Percentiles rank a stretch among this genome's conserved stretches.
These are phyloP conservation scores for Stichopus chloronotus DNA, from an alignment of 35 echinoderm and acorn worm species.

Conservation along the genomic window DNA sequence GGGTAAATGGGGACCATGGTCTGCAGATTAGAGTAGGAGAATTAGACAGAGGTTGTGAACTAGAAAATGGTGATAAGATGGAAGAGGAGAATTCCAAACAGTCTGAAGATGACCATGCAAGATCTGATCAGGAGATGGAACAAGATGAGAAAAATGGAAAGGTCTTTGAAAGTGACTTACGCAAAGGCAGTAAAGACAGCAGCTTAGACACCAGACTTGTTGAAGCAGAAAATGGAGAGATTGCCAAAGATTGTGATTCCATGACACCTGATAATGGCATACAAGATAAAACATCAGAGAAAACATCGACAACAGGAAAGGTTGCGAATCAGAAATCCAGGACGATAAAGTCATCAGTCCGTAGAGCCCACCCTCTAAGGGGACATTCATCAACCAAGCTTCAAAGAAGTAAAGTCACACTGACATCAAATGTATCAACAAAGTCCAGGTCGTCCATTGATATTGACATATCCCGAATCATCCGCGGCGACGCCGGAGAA, in stretches of 20 bases:
- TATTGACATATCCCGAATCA: constrained; percentile 31
- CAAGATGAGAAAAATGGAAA: too few relatives aligned
- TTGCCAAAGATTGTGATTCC: neutral
- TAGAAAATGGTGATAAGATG: neutral
- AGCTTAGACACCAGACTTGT: neutral
- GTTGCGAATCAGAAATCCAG: neutral
- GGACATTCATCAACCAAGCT: neutral
- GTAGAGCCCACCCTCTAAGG: neutral
- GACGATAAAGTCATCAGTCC: neutral
- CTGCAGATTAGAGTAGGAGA: too few relatives aligned
- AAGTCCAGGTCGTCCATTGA: constrained; percentile 32
- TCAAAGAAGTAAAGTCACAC: neutral
- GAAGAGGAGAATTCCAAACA: neutral
- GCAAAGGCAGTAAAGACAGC: neutral
- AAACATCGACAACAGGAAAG: neutral
- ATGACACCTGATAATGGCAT: neutral
- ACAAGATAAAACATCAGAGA: neutral
- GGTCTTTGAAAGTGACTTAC: too few relatives aligned
- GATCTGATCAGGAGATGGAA: too few relatives aligned
- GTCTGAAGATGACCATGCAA: neutral
- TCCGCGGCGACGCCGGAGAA: constrained; percentile 18
- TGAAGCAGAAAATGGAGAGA: neutral
- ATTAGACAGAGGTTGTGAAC: too few relatives aligned
- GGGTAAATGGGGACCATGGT: neutral
- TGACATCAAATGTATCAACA: neutral